Percentiles rank a stretch among this genome's conserved stretches.
These are phyloP conservation scores for Origma solitaria DNA, from an alignment of 2,113 vertebrate species.

Conservation along the genomic window DNA sequence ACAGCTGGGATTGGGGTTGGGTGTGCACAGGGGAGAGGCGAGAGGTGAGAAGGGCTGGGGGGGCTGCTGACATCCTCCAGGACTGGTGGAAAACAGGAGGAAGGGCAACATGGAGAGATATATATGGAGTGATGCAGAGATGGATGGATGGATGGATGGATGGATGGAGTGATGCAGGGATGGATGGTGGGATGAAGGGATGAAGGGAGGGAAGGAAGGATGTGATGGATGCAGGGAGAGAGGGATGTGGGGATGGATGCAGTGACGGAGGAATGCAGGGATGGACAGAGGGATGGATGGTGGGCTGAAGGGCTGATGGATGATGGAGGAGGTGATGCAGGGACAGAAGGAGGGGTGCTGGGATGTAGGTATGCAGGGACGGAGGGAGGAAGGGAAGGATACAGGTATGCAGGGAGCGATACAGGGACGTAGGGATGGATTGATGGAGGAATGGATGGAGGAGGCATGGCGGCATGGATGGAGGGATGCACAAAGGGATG, in stretches of 20 bases:
- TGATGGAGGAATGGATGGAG: too few species aligned
- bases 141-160: too few species aligned
- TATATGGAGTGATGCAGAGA: fast-evolving
- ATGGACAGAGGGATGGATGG: neutral
- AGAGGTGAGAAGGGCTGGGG: neutral
- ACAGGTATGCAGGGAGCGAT: too few species aligned
- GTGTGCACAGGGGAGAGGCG: fast-evolving
- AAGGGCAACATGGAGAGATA: neutral
- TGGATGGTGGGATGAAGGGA: neutral
- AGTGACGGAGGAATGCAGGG: neutral
- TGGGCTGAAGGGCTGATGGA: neutral
- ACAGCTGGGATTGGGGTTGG: fast-evolving
- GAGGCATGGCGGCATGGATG: neutral
- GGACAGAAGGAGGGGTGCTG: too few species aligned
- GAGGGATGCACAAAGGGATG: neutral
- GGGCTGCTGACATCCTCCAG: fast-evolving
- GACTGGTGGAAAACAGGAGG: neutral
- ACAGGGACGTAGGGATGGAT: neutral
- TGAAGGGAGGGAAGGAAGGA: neutral
- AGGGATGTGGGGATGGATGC: neutral
- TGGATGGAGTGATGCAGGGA: neutral
- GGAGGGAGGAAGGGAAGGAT: neutral
- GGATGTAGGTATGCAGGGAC: neutral
- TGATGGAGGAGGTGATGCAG: neutral
- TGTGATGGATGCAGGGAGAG: neutral